Base-by-base conservation (phyloP, 2,113 vertebrate genomes). In the Rynchops niger region DNA sequence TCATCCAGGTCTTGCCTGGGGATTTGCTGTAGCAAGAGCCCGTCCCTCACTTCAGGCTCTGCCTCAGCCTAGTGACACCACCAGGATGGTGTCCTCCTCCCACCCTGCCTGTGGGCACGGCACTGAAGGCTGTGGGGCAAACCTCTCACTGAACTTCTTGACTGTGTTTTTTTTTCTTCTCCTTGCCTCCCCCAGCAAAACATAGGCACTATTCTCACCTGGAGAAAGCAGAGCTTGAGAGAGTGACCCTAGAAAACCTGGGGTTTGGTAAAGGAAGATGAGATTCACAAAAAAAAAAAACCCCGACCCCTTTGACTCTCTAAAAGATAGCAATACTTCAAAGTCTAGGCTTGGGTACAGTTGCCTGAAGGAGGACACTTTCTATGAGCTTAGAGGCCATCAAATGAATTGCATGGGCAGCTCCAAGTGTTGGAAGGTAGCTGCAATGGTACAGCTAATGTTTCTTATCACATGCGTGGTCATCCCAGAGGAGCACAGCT, bases 321-420 rank as follows among this genome's bases (percentile, higher is more conserved):
- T 34, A 17, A 32, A 38, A 52, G 36, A 40, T 0, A 19, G 40
- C 74, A 78, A 58, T 7, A 11, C 25, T 47, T 56, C 45, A 2
- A 15, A 63, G 22, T 2, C 21, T 10, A 18, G 38, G 25, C 6
- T 55, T 45, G 79, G 13, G 26, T 6, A 0, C 1, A 14, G 55
- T 17, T 30, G 34, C 19, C 17, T 29, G 62, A 6, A 47, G 26
- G 52, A 43, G 53, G 67, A 34, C 1, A 0, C 17, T n/a, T 36
- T 5, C 62, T 58, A 11, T 3, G 23, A 80, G 45, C 36, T 71
- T 11, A 58, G 59, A 38, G 66, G 38, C n/a, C 69, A 32, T 3
- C 27, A 0, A 10, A 2, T 0, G 50, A 15, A 11, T 0, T 21
- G 36, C 11, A 2, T 2, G 58, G 50, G 38, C 73, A 84, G 63